Conservation (phyloP, 2,888 invertebrate genomes). For the Autographa pulchrina region DNA sequence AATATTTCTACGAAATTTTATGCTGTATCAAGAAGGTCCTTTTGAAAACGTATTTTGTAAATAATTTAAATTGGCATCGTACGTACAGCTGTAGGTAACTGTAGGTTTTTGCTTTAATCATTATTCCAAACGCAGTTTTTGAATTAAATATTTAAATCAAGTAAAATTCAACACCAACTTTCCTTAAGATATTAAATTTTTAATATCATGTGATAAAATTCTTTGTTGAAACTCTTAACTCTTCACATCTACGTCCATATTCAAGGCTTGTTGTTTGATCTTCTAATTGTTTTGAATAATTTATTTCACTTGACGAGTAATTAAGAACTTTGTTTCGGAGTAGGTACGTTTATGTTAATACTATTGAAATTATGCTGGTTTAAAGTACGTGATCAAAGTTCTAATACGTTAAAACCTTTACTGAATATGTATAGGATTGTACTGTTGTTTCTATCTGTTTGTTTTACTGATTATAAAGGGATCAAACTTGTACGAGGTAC, state of each 20-base stretch:
- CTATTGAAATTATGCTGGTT: constrained; percentile 72
- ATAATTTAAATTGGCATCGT: not conserved
- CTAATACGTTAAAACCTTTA: constrained; percentile 69
- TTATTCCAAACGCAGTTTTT: not conserved
- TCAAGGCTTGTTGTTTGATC: constrained; percentile 70
- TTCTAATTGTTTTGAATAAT: constrained; percentile 81
- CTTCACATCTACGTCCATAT: constrained; percentile 62
- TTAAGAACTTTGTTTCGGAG: constrained; percentile 77
- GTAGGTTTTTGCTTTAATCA: not conserved
- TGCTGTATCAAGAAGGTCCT: not conserved
- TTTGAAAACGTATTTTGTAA: not conserved
- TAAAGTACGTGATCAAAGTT: constrained; percentile 78
- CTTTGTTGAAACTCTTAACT: constrained; percentile 34
- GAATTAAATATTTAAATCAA: not conserved
- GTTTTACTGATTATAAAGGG: constrained; percentile 46
- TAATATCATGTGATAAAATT: constrained; percentile 27
- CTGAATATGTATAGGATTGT: constrained; percentile 75
- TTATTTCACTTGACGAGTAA: constrained; percentile 81
- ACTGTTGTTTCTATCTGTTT: constrained; percentile 53
- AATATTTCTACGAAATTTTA: not conserved
- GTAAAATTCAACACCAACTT: not conserved
- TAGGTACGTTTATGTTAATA: constrained; percentile 74
- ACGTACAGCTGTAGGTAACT: not conserved
- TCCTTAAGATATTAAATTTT: constrained; percentile 19
- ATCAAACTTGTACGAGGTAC: constrained; percentile 48